Evolutionary conservation across 2,113 vertebrate species (phyloP), one percentile per base, ranked within the genome.

Genomic region (Melospiza georgiana): DNA sequence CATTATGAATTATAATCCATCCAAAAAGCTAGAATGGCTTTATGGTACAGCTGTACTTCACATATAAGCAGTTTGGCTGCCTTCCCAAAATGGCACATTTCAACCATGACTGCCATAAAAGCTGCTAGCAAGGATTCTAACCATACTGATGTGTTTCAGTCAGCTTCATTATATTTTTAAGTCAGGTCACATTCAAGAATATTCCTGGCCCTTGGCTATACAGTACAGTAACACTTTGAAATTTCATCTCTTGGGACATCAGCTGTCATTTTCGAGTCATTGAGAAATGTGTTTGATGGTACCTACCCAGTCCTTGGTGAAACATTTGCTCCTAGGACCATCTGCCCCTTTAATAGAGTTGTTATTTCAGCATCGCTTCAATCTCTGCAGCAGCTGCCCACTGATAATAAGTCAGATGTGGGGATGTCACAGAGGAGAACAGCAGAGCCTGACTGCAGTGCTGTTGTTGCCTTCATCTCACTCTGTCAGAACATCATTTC

Each of bases 281-380:
- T 82, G 90, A 90, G 83, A 94, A 90, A 87, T 23, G 37, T 86
- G 41, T 87, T 89, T 94, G 79, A 77, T 91, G 83, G 44, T 86
- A 68, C 16, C 83, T 90, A 15, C 31, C 31, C 54, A 63, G 68
- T 94, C 93, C 83, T 95, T 78, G 86, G 93, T 93, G 96, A 78
- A 90, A 78, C 68, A 77, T 92, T 94, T 90, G 82, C 90, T 92
- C 31, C 10, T 33, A 81, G 69, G 81, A 73, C 84, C 95, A 95
- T 95, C 93, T 96, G 93, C 83, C 94, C 62, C 80, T 92, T 87
- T 90, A 93, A 88, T 37, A 86, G 94, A 96, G 90, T 85, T 95
- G 87, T 94, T 88, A 69, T 90, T 93, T 84, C 66, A 72, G 48
- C 80, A 65, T 75, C 0, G 1, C 83, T 93, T 78, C 79, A 49